phyloP scores from a whole-genome alignment of 2,888 invertebrate species.

The Luffia ferchaultella region DNA sequence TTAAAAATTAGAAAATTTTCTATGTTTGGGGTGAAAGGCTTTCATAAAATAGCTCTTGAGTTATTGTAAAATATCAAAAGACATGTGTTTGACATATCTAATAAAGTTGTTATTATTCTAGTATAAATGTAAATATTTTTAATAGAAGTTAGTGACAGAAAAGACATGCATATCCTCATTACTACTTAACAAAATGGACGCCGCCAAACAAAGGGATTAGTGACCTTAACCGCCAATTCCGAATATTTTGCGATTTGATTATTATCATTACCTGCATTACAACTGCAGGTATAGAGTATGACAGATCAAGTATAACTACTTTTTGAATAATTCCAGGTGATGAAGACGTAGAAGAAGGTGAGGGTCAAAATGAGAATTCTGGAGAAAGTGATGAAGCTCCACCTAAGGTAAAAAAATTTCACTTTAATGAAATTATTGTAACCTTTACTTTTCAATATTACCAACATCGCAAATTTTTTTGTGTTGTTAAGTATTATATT shows the following conservation, averaged over 20 bases:
- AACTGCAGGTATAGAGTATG: constrained; percentile 27
- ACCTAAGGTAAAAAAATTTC: constrained; percentile 63
- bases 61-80: constrained; percentile 20
- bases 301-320: constrained; percentile 50
- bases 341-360: constrained; percentile 76
- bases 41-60: constrained; percentile 16
- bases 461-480: too few species aligned
- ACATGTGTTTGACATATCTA: constrained; percentile 15
- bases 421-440: too few species aligned
- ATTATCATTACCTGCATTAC: constrained; percentile 10
- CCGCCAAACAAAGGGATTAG: constrained; percentile 80
- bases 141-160: constrained; percentile 66
- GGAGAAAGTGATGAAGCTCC: constrained; percentile 77
- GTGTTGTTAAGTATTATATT: too few species aligned
- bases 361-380: constrained; percentile 73
- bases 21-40: constrained; percentile 22
- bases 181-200: constrained; percentile 81
- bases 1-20: constrained; percentile 56
- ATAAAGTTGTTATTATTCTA: constrained; percentile 45
- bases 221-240: constrained; percentile 63
- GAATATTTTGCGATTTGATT: constrained; percentile 19
- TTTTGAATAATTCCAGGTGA: constrained; percentile 58
- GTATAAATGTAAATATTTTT: constrained; percentile 60
- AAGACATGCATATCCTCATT: constrained; percentile 74
- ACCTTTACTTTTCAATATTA: too few species aligned